phyloP scores from a whole-genome alignment of 2,113 vertebrate species.

The Sebastes schlegelii region DNA sequence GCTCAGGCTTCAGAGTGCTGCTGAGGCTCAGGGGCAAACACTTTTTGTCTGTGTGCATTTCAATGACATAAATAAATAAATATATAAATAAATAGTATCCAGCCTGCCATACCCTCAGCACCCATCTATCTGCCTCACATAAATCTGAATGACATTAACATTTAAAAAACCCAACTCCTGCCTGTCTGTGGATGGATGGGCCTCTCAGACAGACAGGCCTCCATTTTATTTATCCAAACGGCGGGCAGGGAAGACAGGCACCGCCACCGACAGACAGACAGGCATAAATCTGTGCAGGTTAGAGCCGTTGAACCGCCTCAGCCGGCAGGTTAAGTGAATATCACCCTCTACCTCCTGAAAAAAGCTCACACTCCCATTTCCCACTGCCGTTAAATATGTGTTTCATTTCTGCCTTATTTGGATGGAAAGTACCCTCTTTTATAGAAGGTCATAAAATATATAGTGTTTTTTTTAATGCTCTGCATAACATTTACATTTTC shows the following conservation, averaged over 20 bases:
- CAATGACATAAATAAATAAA: conserved; percentile 57
- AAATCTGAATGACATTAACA: conserved; percentile 83
- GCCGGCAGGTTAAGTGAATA: conserved; percentile 80
- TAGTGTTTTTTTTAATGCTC: conserved; percentile 70
- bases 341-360: conserved; percentile 60
- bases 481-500: conserved; percentile 85
- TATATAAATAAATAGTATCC: conserved; percentile 56
- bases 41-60: conserved; percentile 65
- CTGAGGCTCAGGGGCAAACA: conserved; percentile 57
- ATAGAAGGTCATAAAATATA: conserved; percentile 84
- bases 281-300: conserved; percentile 70
- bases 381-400: conserved; percentile 71
- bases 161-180: conserved; percentile 66
- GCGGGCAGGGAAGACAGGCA: conserved; percentile 26
- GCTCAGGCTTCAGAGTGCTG: conserved; percentile 40
- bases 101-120: conserved; percentile 49
- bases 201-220: conserved; percentile 59
- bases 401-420: conserved; percentile 78
- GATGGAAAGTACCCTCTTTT: conserved; percentile 79
- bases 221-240: conserved; percentile 66
- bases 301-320: conserved; percentile 36
- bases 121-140: conserved; percentile 68
- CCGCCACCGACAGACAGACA: conserved; percentile 40
- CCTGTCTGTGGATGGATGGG: conserved; percentile 34
- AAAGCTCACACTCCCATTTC: conserved; percentile 59